Evolutionary conservation across 92 coral and sea anemone genomes (phyloP).

Genomic region (Paramuricea clavata): DNA sequence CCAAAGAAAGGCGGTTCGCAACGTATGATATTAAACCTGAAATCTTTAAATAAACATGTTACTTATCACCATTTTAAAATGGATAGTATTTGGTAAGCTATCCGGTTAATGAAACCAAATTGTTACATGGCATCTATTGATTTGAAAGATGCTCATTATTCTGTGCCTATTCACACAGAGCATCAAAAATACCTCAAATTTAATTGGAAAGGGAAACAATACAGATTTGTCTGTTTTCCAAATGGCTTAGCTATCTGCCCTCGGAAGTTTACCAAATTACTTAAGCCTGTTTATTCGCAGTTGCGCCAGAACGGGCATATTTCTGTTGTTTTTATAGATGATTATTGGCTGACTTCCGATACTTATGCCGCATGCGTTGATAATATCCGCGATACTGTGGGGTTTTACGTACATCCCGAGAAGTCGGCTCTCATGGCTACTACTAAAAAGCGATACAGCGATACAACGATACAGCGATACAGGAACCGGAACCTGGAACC

Average conservation of each 20-base stretch:
- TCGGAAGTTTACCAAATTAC: background rate
- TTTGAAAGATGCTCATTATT: background rate
- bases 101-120: background rate
- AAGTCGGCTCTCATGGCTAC: too few relatives aligned
- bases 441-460: too few relatives aligned
- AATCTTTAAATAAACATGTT: background rate
- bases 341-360: background rate
- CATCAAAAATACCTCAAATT: background rate
- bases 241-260: conserved; percentile 16
- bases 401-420: background rate
- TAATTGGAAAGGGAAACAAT: conserved; percentile 1
- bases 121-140: too few relatives aligned
- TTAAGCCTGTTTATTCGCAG: background rate
- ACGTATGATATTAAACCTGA: conserved; percentile 1
- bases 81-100: background rate
- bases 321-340: background rate
- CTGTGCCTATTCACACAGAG: background rate
- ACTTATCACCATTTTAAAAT: background rate
- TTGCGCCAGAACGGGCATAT: background rate
- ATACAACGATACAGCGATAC: too few relatives aligned
- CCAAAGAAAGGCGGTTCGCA: background rate
- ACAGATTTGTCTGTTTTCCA: conserved; percentile 9
- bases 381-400: background rate
- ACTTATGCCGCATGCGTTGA: background rate
- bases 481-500: too few relatives aligned